Evolutionary conservation across 2,888 invertebrate species (phyloP), one percentile per base, ranked within the genome.

Genomic region (Tethea ocularis): DNA sequence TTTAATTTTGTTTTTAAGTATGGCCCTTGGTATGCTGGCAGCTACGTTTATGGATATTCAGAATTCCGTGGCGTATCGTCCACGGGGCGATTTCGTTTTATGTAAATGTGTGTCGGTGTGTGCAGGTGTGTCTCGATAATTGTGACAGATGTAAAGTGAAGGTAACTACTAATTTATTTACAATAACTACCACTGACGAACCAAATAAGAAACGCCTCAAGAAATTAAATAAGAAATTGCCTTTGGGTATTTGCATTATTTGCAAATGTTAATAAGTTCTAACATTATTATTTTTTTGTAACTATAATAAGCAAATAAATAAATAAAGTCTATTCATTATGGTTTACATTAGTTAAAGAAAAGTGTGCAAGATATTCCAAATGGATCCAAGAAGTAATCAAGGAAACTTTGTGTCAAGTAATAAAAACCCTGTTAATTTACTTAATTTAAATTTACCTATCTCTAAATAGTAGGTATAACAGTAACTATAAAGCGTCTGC

Each of bases 1-100:
- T 93, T 93, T 92, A 93, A 92, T 93, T 93, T 93, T 90, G 92
- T 91, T 91, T 93, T 93, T 92, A 92, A 93, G 91, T 92, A 91
- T 91, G 91, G 91, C 82, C 86, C 87, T 85, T 86, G 90, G 89
- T 88, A 89, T 91, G 89, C 91, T 91, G 91, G 79, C 89, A 90
- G 91, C 91, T 86, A 91, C 88, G 86, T 91, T 92, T 91, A 91
- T 91, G 89, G 91, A 89, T 91, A 89, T 90, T 91, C 87, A 73
- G 87, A 90, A 92, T 91, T 91, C 92, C 90, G 86, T 86, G 85
- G 87, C 68, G 88, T 86, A 88, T 84, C 84, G 82, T 84, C 82
- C 82, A 82, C 79, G 79, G 83, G 84, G 82, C 83, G 84, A 87
- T 88, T 88, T 87, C 80, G 74, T 87, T 89, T 89, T 91, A 92